Conservation (phyloP, 2,113 vertebrate genomes). For the Naja naja region DNA sequence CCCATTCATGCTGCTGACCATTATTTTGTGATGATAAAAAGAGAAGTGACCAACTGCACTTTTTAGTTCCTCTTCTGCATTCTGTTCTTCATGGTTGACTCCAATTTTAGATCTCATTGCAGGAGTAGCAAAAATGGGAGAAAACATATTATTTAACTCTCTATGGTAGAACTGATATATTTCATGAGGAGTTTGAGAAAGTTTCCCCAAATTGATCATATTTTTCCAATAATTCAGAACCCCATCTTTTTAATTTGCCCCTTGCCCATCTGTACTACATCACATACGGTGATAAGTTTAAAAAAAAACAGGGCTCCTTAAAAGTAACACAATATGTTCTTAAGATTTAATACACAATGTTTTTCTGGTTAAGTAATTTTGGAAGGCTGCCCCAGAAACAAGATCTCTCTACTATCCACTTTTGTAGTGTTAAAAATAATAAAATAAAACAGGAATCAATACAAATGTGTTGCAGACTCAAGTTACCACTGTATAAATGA, state of each 20-base stretch:
- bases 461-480: slow-evolving; percentile 47
- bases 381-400: slow-evolving; percentile 34
- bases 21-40: neutral
- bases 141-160: neutral
- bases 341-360: neutral
- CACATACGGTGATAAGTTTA: neutral
- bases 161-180: neutral
- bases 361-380: slow-evolving; percentile 25
- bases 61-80: neutral
- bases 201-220: neutral
- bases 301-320: neutral
- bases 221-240: neutral
- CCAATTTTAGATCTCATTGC: neutral
- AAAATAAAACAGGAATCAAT: slow-evolving; percentile 43
- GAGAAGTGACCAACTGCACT: neutral
- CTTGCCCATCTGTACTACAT: neutral
- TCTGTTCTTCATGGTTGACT: neutral
- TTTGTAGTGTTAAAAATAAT: slow-evolving; percentile 61
- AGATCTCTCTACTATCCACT: slow-evolving; percentile 46
- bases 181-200: neutral
- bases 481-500: slow-evolving; percentile 61
- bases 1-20: neutral
- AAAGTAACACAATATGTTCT: neutral
- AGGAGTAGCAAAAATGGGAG: neutral
- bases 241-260: neutral